Conservation (phyloP, 1,140 invertebrate genomes). For the Dolichoris vasculosae region DNA sequence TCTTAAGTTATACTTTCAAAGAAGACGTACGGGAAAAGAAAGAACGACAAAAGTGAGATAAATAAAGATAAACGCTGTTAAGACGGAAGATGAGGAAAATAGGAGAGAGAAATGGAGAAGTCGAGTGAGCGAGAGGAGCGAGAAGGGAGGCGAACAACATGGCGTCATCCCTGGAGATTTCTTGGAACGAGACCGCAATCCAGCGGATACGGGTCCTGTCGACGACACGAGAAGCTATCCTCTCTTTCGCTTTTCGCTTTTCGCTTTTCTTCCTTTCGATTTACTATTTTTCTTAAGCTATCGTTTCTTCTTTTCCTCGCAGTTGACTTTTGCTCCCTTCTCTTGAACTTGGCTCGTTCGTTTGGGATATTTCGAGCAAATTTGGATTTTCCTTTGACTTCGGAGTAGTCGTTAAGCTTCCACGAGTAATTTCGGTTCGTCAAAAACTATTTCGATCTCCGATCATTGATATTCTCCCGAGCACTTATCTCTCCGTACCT, state of each 20-base stretch:
- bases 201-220: slow-evolving; percentile 68
- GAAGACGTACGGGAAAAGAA: slow-evolving; percentile 53
- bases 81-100: slow-evolving; percentile 28
- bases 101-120: not conserved
- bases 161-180: slow-evolving; percentile 67
- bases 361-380: not conserved
- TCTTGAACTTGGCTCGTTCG: slow-evolving; percentile 38
- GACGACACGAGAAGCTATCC: slow-evolving; percentile 59
- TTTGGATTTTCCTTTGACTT: too few relatives aligned
- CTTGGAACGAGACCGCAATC: slow-evolving; percentile 69
- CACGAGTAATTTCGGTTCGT: too few relatives aligned
- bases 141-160: slow-evolving; percentile 61
- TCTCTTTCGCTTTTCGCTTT: slow-evolving; percentile 39
- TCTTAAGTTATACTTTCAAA: slow-evolving; percentile 51
- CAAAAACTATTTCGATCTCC: too few relatives aligned
- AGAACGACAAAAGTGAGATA: slow-evolving; percentile 5
- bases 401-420: too few relatives aligned
- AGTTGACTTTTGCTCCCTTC: slow-evolving; percentile 3
- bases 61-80: slow-evolving; percentile 42
- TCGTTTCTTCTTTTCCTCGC: not conserved
- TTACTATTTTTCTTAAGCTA: slow-evolving; percentile 30
- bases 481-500: too few relatives aligned
- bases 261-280: slow-evolving; percentile 38
- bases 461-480: too few relatives aligned
- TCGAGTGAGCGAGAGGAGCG: slow-evolving; percentile 34